Evolutionary conservation across 2,113 vertebrate species (phyloP).

Genomic region (Ochotona princeps): DNA sequence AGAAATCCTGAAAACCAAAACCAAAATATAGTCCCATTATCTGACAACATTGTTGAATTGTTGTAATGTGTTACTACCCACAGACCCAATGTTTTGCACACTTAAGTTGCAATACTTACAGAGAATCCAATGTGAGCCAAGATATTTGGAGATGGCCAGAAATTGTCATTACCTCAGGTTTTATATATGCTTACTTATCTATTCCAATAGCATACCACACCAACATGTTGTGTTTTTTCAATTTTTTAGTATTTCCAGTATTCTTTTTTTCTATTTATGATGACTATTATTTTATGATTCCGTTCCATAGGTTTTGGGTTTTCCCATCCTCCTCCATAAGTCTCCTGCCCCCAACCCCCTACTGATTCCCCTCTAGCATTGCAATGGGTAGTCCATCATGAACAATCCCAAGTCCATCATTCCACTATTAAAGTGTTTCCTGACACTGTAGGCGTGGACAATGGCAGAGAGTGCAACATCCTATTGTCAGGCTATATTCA

Average conservation of each 20-base stretch:
- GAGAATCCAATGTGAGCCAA: neutral
- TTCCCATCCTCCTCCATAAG: too few species aligned
- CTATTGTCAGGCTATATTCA: too few species aligned
- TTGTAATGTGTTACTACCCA: neutral
- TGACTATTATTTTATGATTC: too few species aligned
- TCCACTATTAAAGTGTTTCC: too few species aligned
- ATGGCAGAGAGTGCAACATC: too few species aligned
- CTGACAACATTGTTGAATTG: neutral
- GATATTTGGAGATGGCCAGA: neutral
- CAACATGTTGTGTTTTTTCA: neutral
- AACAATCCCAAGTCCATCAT: too few species aligned
- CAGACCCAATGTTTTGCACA: neutral
- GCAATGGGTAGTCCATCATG: too few species aligned
- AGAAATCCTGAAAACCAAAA: neutral
- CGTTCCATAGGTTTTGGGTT: too few species aligned
- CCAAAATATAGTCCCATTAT: neutral
- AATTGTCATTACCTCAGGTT: neutral
- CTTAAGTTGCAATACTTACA: neutral
- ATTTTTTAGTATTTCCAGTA: constrained; percentile 20
- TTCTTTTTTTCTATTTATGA: neutral
- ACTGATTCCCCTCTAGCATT: too few species aligned
- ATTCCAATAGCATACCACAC: neutral
- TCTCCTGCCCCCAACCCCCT: too few species aligned
- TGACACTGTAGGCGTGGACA: too few species aligned
- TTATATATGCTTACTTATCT: neutral